phyloP scores from a whole-genome alignment of 2,888 invertebrate species.

The Argyresthia goedartella region DNA sequence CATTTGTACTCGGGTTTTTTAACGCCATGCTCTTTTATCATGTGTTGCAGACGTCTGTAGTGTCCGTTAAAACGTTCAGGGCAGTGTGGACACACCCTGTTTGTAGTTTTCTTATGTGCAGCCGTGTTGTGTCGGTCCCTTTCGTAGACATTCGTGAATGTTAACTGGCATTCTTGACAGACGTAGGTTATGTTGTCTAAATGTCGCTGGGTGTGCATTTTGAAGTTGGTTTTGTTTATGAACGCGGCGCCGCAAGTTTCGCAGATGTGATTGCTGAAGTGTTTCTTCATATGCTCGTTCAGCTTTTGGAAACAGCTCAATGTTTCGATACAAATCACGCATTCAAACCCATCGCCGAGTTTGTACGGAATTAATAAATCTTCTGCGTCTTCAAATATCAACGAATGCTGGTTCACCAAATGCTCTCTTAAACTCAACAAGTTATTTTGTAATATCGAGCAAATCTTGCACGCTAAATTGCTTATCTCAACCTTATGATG shows the following conservation, averaged over 20 bases:
- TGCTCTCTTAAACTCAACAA: slow-evolving; percentile 29
- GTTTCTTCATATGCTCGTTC: slow-evolving; percentile 54
- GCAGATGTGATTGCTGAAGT: slow-evolving; percentile 51
- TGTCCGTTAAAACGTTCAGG: slow-evolving; percentile 40
- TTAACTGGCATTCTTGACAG: slow-evolving; percentile 32
- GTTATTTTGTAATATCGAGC: slow-evolving; percentile 19
- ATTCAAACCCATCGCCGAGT: slow-evolving; percentile 30
- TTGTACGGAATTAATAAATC: slow-evolving; percentile 49
- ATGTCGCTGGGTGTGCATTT: slow-evolving; percentile 40
- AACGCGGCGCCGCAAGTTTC: slow-evolving; percentile 51
- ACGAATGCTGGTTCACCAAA: slow-evolving; percentile 24
- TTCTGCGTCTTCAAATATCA: slow-evolving; percentile 26
- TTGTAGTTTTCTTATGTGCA: slow-evolving; percentile 27
- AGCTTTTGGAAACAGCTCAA: slow-evolving; percentile 37
- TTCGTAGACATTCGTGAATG: slow-evolving; percentile 24
- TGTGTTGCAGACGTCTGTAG: slow-evolving; percentile 29
- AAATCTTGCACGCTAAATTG: slow-evolving; percentile 36
- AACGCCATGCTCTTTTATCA: slow-evolving; percentile 38
- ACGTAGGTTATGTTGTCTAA: slow-evolving; percentile 13
- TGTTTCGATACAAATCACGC: slow-evolving; percentile 40
- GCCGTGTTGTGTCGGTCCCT: slow-evolving; percentile 25
- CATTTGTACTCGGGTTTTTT: slow-evolving; percentile 40
- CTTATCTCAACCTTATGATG: slow-evolving; percentile 45
- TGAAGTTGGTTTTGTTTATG: slow-evolving; percentile 43
- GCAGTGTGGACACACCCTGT: slow-evolving; percentile 43